Evolutionary conservation across 2,797 vertebrate genomes (phyloP), one percentile per base, ranked within the genome.

Genomic region (Anguilla megastoma): DNA sequence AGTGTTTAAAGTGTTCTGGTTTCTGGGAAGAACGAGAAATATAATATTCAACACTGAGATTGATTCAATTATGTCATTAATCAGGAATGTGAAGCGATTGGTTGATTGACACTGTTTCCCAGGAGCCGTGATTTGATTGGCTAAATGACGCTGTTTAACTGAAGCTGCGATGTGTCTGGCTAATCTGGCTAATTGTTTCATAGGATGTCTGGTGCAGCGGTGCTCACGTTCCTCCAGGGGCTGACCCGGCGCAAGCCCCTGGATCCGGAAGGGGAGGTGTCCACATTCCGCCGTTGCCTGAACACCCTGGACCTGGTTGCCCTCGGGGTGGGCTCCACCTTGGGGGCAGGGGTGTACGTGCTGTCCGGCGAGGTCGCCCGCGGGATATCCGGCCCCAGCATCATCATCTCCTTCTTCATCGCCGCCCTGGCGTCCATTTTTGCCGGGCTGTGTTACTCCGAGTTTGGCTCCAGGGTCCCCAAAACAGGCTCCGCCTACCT

Each of bases 401-500:
- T 98, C 0, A 89, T 98, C 87, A 45, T 98, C 86, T 97, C 96
- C 4, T 98, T 98, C 95, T 94, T 98, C 90, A 96, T 98, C 0
- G 98, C 97, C 0, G 97, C 97, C 0, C 0, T 95, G 91, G 97
- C 97, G 0, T 97, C 97, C 2, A 92, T 97, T 89, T 96, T 97
- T 30, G 97, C 97, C 0, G 98, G 97, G 45, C 91, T 98, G 86
- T 97, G 97, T 92, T 98, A 97, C 0, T 96, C 97, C 0, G 97
- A 98, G 91, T 95, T 98, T 0, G 97, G 97, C 63, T 93, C 97
- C 2, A 93, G 96, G 0, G 96, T 98, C 56, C 97, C 97, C 9
- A 95, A 97, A 90, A 97, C 97, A 0, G 97, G 97, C 76, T 98
- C 97, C 0, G 97, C 96, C 9, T 98, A 98, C 93, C 96, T 98